A percentile compares a stretch with the other conserved stretches of the same genome.
phyloP scores from a whole-genome alignment of 2,888 invertebrate species.

The Lepidochitona cinerea region DNA sequence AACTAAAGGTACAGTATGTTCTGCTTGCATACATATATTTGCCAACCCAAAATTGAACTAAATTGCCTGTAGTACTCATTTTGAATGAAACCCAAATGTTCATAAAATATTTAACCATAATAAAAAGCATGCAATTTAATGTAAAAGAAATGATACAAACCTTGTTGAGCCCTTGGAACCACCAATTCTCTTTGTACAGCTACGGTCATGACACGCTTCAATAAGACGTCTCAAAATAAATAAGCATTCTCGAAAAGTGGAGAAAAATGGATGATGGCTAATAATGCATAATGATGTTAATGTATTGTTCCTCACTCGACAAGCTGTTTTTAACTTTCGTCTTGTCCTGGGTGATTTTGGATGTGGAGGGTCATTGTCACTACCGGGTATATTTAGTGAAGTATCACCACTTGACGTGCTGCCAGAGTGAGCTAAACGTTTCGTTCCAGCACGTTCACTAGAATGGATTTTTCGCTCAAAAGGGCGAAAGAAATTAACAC shows the following conservation, averaged over 20 bases:
- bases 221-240: conserved; percentile 95
- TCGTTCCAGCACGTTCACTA: conserved; percentile 43
- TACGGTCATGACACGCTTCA: conserved; percentile 96
- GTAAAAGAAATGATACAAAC: no score
- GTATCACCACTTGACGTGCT: conserved; percentile 8
- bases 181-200: conserved; percentile 82
- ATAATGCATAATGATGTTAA: conserved; percentile 97
- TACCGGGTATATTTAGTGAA: background rate
- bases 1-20: no score
- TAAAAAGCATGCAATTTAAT: no score
- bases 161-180: conserved; percentile 87
- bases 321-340: conserved; percentile 56
- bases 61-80: no score
- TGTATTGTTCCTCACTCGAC: conserved; percentile 83
- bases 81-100: no score
- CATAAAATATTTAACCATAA: no score
- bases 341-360: conserved; percentile 61
- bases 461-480: conserved; percentile 72
- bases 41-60: no score
- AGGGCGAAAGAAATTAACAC: conserved; percentile 97
- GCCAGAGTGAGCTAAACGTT: conserved; percentile 33
- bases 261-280: conserved; percentile 99
- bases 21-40: no score
- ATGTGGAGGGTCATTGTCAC: background rate
- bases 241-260: conserved; percentile 97